Evolutionary conservation across 2,113 vertebrate species (phyloP).

Genomic region (Penelope pileata): DNA sequence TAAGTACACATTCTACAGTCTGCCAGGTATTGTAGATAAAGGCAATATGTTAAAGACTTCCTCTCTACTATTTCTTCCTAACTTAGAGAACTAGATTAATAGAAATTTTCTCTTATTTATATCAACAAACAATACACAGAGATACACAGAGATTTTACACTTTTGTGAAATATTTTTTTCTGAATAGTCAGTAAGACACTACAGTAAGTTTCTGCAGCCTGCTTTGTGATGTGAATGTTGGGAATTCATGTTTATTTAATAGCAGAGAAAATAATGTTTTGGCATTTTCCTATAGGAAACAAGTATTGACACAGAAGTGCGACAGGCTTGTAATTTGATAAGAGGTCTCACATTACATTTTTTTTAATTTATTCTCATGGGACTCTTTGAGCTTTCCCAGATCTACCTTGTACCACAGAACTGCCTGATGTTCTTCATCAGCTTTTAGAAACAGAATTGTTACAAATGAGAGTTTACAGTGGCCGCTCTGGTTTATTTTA

Average conservation of each 20-base stretch:
- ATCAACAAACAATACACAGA: neutral
- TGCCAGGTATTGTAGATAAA: neutral
- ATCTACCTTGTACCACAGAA: constrained; percentile 18
- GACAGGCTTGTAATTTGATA: constrained; percentile 29
- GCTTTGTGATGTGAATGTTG: neutral
- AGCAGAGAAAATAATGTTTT: neutral
- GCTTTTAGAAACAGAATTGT: constrained; percentile 32
- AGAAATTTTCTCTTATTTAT: neutral
- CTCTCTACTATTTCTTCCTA: neutral
- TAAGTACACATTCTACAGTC: neutral
- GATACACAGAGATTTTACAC: neutral
- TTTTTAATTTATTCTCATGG: constrained; percentile 22
- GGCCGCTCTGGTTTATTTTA: constrained; percentile 53
- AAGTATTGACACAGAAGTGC: neutral
- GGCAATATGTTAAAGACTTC: neutral
- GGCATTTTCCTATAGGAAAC: neutral
- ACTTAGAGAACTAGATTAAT: neutral
- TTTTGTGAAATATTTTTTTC: neutral
- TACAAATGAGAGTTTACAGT: constrained; percentile 50
- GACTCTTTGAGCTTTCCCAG: constrained; percentile 51
- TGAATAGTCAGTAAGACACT: neutral
- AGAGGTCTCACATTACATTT: neutral
- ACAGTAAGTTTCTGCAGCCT: neutral
- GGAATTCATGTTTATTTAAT: neutral
- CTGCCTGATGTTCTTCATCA: constrained; percentile 26